Percentiles rank a stretch among this genome's conserved stretches.
Conservation (phyloP, 2,113 vertebrate species). For the Oceanodroma tethys region DNA sequence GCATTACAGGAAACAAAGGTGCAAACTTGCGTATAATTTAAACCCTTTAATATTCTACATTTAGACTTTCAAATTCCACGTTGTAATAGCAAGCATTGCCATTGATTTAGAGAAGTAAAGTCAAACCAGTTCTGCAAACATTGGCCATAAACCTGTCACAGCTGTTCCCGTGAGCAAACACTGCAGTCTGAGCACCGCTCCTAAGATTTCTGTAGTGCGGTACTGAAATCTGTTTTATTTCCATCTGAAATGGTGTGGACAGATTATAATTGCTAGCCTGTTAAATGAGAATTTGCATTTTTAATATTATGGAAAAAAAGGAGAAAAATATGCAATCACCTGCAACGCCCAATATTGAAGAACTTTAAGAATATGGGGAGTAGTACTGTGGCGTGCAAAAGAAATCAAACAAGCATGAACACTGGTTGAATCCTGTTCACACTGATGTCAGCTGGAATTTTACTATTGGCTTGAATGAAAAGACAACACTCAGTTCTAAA, state of each 20-base stretch:
- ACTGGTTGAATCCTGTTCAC: not conserved
- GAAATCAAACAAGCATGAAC: not conserved
- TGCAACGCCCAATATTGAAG: not conserved
- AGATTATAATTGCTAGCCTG: not conserved
- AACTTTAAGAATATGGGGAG: not conserved
- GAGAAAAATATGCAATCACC: not conserved
- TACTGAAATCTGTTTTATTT: not conserved
- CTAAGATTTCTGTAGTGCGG: not conserved
- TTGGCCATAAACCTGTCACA: not conserved
- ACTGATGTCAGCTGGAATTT: not conserved
- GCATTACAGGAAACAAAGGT: not conserved
- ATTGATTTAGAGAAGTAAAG: not conserved
- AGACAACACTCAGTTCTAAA: not conserved
- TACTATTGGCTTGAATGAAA: not conserved
- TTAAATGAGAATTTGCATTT: not conserved
- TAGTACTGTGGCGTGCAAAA: not conserved
- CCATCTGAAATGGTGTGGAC: not conserved
- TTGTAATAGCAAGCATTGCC: not conserved
- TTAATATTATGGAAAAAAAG: not conserved
- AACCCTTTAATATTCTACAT: not conserved
- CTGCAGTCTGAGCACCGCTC: not conserved
- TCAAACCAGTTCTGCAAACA: constrained; percentile 5
- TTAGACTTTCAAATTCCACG: not conserved
- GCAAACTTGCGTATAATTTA: not conserved
- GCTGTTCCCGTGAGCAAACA: not conserved